Evolutionary conservation across 2,888 invertebrate species (phyloP).

Genomic region (Tinea semifulvella): DNA sequence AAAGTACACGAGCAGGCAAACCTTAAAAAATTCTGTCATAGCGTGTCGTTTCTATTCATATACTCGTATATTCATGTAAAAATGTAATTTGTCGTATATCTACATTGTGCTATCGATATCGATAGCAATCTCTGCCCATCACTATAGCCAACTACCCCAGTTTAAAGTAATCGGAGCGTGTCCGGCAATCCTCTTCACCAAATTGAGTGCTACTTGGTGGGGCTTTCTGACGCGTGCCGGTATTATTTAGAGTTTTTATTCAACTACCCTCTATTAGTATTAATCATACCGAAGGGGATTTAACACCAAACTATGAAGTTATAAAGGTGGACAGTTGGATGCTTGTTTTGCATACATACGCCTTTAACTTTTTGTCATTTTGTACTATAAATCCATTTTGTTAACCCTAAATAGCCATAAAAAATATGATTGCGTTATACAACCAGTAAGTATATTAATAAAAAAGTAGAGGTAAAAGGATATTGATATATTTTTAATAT

Average conservation of each 20-base stretch:
- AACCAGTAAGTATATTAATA: no score
- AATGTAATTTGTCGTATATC: no score
- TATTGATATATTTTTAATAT: no score
- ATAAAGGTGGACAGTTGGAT: background rate
- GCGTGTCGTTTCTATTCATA: no score
- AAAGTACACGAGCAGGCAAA: no score
- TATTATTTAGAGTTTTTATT: slow-evolving; percentile 16
- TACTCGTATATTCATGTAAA: no score
- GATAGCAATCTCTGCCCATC: slow-evolving; percentile 6
- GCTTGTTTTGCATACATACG: background rate
- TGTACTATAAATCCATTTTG: no score
- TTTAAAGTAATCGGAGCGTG: slow-evolving; percentile 24
- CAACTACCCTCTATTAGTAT: slow-evolving; percentile 12
- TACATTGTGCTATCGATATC: slow-evolving; percentile 11
- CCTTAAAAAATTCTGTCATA: no score
- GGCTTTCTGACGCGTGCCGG: slow-evolving; percentile 20
- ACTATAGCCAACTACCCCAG: slow-evolving; percentile 8
- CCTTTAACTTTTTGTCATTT: background rate
- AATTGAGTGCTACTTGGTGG: slow-evolving; percentile 35
- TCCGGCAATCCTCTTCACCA: slow-evolving; percentile 29
- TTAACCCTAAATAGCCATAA: no score
- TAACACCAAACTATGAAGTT: background rate
- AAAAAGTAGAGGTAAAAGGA: no score
- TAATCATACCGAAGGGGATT: slow-evolving; percentile 6
- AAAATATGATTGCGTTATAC: no score